Conservation (phyloP, 2,113 vertebrate genomes). For the Jacana jacana region DNA sequence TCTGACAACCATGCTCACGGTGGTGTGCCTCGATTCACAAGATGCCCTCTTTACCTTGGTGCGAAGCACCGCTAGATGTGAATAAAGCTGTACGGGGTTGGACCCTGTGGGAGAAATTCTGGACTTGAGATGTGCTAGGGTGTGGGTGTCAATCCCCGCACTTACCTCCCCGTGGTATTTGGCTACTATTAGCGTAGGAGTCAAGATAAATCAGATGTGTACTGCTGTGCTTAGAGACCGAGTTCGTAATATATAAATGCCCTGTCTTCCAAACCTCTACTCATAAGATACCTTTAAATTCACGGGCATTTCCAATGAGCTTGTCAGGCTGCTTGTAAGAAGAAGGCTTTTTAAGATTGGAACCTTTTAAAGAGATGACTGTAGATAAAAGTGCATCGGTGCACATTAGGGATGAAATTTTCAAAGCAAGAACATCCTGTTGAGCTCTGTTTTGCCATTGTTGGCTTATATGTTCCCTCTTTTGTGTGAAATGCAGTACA, state of each 20-base stretch:
- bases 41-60: fast-evolving
- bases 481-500: not conserved
- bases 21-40: fast-evolving
- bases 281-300: not conserved
- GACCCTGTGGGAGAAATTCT: not conserved
- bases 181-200: not conserved
- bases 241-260: not conserved
- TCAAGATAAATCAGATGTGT: not conserved
- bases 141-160: not conserved
- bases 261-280: not conserved
- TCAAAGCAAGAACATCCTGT: not conserved
- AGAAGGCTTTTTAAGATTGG: not conserved
- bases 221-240: not conserved
- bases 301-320: not conserved
- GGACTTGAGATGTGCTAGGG: not conserved
- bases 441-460: not conserved
- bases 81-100: not conserved
- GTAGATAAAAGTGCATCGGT: not conserved
- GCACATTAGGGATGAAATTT: slow-evolving; percentile 10
- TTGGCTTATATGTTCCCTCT: not conserved
- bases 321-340: not conserved
- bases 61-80: not conserved
- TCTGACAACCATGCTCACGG: not conserved
- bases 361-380: not conserved
- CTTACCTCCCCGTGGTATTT: not conserved